Conservation (phyloP, 1,140 invertebrate genomes). For the Scaptodrosophila lebanonensis region DNA sequence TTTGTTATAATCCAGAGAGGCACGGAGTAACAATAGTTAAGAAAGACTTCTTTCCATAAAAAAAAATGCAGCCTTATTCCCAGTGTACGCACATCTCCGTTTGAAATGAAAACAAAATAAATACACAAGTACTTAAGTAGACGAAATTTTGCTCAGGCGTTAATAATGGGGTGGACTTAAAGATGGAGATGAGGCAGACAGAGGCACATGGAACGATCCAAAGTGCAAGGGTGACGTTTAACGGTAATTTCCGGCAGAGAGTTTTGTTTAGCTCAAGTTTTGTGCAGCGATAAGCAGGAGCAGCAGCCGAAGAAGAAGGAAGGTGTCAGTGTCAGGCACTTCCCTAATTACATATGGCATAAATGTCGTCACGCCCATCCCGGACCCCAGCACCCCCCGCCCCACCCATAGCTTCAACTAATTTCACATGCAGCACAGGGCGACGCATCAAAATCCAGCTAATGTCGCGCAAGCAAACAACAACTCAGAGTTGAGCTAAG, state of each 20-base stretch:
- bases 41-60: too few relatives aligned
- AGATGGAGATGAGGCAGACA: not conserved
- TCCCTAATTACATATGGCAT: constrained; percentile 67
- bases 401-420: constrained; percentile 38
- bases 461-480: constrained; percentile 65
- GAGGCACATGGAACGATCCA: too few relatives aligned
- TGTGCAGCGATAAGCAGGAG: constrained; percentile 30
- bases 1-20: too few relatives aligned
- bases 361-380: constrained; percentile 36
- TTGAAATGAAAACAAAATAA: too few relatives aligned
- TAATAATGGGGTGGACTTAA: too few relatives aligned
- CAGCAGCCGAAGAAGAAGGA: constrained; percentile 30
- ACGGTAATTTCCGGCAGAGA: constrained; percentile 55
- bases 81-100: too few relatives aligned
- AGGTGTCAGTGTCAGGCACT: constrained; percentile 46
- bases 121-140: too few relatives aligned
- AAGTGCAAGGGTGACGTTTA: constrained; percentile 62
- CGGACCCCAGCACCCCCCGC: not conserved
- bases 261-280: constrained; percentile 40
- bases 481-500: constrained; percentile 46
- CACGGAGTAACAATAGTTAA: too few relatives aligned
- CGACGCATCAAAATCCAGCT: constrained; percentile 66
- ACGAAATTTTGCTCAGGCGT: too few relatives aligned
- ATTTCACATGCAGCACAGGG: constrained; percentile 69
- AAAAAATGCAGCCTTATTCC: too few relatives aligned